Evolutionary conservation across 2,113 vertebrate species (phyloP).

Genomic region (Lampris incognitus): DNA sequence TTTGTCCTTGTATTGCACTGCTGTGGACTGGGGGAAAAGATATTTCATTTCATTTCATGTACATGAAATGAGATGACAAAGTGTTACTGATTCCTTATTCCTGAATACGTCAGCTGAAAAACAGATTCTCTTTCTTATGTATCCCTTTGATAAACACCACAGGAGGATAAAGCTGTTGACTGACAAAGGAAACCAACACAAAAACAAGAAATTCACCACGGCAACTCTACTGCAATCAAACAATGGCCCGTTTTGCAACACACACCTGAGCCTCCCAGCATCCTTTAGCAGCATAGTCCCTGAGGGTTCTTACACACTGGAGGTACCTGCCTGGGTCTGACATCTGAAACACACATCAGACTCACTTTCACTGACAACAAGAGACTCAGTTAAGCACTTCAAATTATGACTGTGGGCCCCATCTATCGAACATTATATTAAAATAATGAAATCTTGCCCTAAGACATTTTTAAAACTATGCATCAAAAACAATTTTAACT

Average conservation of each 20-base stretch:
- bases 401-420: neutral
- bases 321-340: slow-evolving; percentile 93
- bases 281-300: slow-evolving; percentile 93
- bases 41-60: too few species aligned
- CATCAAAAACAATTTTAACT: too few species aligned
- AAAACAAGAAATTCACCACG: neutral
- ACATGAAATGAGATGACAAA: too few species aligned
- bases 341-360: slow-evolving; percentile 76
- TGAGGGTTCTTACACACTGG: slow-evolving; percentile 91
- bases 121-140: neutral
- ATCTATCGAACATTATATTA: neutral
- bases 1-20: too few species aligned
- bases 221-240: neutral
- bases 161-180: neutral
- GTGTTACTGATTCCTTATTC: too few species aligned
- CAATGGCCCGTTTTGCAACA: neutral
- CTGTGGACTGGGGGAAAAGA: too few species aligned
- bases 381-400: neutral
- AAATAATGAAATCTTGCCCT: neutral
- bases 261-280: slow-evolving; percentile 97
- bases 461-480: too few species aligned
- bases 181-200: neutral
- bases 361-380: neutral
- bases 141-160: neutral
- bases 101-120: slow-evolving; percentile 27